Evolutionary conservation across 2,113 vertebrate species (phyloP), one percentile per base, ranked within the genome.

Genomic region (Galeopterus variegatus): DNA sequence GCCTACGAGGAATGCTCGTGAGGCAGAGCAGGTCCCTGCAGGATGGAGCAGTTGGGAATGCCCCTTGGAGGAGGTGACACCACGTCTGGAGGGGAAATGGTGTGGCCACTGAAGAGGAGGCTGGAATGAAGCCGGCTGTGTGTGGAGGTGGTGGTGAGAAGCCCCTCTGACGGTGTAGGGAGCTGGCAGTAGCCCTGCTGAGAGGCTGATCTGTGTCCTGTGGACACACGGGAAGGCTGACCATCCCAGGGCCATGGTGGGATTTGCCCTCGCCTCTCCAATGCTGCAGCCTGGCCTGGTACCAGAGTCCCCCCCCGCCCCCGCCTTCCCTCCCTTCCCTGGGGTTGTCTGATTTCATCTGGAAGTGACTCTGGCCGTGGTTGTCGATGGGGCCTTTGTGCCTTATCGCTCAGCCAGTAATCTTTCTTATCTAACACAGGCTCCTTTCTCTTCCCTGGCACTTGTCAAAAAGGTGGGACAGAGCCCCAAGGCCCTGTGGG

Each of bases 391-490:
- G 50, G 45, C 76, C 64, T 95, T 81, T 94, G 84, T 88, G 75
- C 64, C 82, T 70, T 77, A 81, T 76, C 28, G 2, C 31, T 72
- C 50, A 84, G 81, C 48, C 82, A 79, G 50, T 93, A 21, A 64
- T 91, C 72, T 69, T 91, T 88, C 36, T 45, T 77, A 45, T 60
- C 62, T 69, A 45, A 50, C 79, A 36, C 36, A 31, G 62, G 50
- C 50, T 54, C 45, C 72, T 90, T 96, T 96, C 87, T 94, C 72
- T 94, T 41, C 69, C 67, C 54, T 0, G 1, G 85, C 56, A 33
- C 72, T 86, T 91, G 58, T 94, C 56, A 96, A n/a, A 67, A 92
- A 85, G 93, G 83, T 26, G 56, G 90, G 65, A 36, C 70, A 15
- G 81, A 89, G 76, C 45, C 86, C 64, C 56, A n/a, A 9, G 65